Evolutionary conservation across 2,797 vertebrate species (phyloP), one percentile per base, ranked within the genome.

Genomic region (Trachops cirrhosus): DNA sequence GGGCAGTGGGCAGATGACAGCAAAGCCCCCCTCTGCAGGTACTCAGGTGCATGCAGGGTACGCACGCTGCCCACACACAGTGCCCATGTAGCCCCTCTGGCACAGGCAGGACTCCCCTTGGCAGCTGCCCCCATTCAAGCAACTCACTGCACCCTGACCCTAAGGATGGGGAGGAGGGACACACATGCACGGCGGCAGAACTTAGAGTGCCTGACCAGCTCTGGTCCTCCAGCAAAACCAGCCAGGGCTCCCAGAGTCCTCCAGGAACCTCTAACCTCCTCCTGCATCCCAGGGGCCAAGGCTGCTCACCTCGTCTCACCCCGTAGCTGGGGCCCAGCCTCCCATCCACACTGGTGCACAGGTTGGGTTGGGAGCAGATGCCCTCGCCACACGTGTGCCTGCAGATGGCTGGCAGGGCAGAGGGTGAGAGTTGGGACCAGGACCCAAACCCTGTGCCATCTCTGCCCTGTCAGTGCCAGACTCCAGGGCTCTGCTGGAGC

Each of bases 331-430:
- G 98, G 64, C 99, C 99, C n/a, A 99, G 99, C n/a, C 99, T 99
- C 26, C 99, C 99, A 0, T 98, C 99, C 8, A 99, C 99, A 85
- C 99, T 99, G 70, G 99, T 99, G 95, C 99, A 99, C 99, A 99
- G 99, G 98, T 99, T 99, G 46, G 99, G 99, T 96, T 99, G 98
- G 19, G 99, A 99, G 70, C 99, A 99, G 98, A 99, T 99, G 11
- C 99, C 99, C 85, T 99, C 99, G 0, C 99, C 99, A 7, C 99
- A 99, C 4, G 99, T 98, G 88, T 99, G 99, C 97, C 99, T 99
- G 97, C 99, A 99, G 96, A 99, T 99, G 0, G 99, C 99, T 99
- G 98, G 3, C 59, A 59, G 2, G 82, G 21, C 16, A 89, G 75
- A 0, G 0, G 32, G 82, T 6, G 0, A 0, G 0, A 0, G 19